Evolutionary conservation across 2,888 invertebrate species (phyloP).

Genomic region (Leptopterna dolabrata): DNA sequence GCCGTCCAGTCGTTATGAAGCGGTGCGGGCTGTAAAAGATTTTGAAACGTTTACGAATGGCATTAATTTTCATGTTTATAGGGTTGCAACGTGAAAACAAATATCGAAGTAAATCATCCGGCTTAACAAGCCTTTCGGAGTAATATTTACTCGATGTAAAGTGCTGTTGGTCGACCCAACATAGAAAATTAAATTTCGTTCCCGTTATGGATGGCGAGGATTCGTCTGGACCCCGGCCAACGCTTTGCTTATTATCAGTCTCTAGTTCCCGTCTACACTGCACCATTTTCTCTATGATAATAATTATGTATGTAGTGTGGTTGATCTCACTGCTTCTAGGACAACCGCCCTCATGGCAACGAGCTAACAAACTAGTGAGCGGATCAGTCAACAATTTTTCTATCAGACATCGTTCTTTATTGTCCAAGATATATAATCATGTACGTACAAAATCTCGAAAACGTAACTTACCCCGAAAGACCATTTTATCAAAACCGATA

Average conservation of each 20-base stretch:
- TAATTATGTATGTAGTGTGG: too few relatives aligned
- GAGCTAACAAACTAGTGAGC: too few relatives aligned
- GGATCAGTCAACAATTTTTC: too few relatives aligned
- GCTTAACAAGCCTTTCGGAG: neutral
- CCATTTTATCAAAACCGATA: too few relatives aligned
- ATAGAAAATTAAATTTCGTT: neutral
- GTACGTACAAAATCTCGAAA: too few relatives aligned
- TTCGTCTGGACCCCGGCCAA: neutral
- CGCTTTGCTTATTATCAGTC: neutral
- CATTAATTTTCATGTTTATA: conserved; percentile 6
- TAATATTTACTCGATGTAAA: neutral
- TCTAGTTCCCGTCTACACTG: too few relatives aligned
- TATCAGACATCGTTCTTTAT: too few relatives aligned
- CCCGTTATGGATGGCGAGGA: neutral
- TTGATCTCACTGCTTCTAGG: too few relatives aligned
- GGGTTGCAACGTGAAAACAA: conserved; percentile 7
- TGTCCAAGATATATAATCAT: too few relatives aligned
- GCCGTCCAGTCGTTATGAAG: neutral
- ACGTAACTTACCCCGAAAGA: too few relatives aligned
- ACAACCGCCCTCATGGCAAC: too few relatives aligned
- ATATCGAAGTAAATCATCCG: neutral
- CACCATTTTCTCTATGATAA: too few relatives aligned
- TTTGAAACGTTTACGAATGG: neutral
- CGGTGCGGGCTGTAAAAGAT: neutral
- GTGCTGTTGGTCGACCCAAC: neutral